Percentiles rank a stretch among this genome's conserved stretches.
phyloP scores from a whole-genome alignment of 1,140 invertebrate genomes.

The Apocrypta bakeri region DNA sequence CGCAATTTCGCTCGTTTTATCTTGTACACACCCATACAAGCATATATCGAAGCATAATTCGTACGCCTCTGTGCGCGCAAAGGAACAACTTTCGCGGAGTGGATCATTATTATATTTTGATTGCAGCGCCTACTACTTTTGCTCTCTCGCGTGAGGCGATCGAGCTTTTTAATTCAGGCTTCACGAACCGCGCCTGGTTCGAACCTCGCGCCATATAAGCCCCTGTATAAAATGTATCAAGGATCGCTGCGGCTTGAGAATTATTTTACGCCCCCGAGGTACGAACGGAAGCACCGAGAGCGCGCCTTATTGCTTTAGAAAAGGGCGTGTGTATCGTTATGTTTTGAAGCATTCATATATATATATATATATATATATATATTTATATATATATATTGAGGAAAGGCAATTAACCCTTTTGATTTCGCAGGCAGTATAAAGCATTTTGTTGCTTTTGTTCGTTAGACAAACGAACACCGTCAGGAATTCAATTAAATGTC shows the following conservation, averaged over 20 bases:
- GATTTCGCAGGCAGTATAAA: not conserved
- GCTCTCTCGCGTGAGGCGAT: conserved; percentile 7
- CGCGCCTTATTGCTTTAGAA: conserved; percentile 2
- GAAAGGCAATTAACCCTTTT: conserved; percentile 4
- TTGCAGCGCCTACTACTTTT: conserved; percentile 44
- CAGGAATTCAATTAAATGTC: not conserved
- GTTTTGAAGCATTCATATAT: conserved; percentile 10
- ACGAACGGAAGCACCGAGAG: conserved; percentile 39
- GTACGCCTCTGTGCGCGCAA: not conserved
- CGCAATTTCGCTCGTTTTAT: not conserved
- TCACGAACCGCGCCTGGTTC: conserved; percentile 5
- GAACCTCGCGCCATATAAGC: not conserved
- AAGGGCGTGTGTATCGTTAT: conserved; percentile 37
- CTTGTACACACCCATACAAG: conserved; percentile 13
- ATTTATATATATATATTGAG: no score
- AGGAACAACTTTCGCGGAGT: not conserved
- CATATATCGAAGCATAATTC: conserved; percentile 7
- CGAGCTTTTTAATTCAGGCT: conserved; percentile 42
- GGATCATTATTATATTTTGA: conserved; percentile 50
- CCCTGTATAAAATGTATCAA: not conserved
- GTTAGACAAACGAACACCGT: not conserved
- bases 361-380: no score
- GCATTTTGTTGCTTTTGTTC: no score
- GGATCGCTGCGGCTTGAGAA: not conserved
- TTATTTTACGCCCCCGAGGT: not conserved